Base-by-base conservation (phyloP, 92 coral and sea anemone genomes). In the Porites cylindrica region DNA sequence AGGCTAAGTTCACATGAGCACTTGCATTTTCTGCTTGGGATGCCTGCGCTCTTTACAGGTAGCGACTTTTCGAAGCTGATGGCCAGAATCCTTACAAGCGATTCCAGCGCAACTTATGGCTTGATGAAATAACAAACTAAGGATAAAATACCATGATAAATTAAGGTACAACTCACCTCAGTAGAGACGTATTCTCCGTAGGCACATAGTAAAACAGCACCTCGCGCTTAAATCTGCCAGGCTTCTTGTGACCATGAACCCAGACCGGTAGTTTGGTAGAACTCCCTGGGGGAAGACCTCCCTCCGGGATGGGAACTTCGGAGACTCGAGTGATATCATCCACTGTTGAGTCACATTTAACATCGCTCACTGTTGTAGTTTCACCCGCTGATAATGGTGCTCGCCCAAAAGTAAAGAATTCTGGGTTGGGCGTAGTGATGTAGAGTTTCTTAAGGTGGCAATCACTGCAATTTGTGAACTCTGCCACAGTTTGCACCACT, bases 201-300 rank as follows among this genome's bases (percentile, higher is more conserved):
- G 99, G 83, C 84, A 95, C 94, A 62, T 96, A 96, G 83, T 96
- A 96, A 85, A 96, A 95, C 94, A 93, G 62, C 66, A 96, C 78
- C 56, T 93, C 94, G 11, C 92, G 92, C 63, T 78, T 78, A 63
- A 87, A 92, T 32, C 69, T 83, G 8, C 96, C 97, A 23, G 85
- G 59, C 23, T 74, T 86, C 8, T 67, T 77, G 75, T 92, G 83
- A 23, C 99, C 99, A 62, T 92, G 98, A 60, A 96, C 76, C 99
- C 99, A 96, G 61, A 96, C 94, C n/a, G 96, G 94, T 29, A 90
- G 80, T 81, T 95, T 94, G 52, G 91, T 87, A n/a, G 94, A 91
- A 9, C 47, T 81, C 3, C 98, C 96, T 10, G 98, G 96, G 5
- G 91, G 60, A 19, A 96, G 91, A 18, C 86, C 47, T 21, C 90